Percentiles rank a stretch among this genome's conserved stretches.
Conservation (phyloP, 53 echinoderm and acorn worm species). For the Glandiceps talaboti region DNA sequence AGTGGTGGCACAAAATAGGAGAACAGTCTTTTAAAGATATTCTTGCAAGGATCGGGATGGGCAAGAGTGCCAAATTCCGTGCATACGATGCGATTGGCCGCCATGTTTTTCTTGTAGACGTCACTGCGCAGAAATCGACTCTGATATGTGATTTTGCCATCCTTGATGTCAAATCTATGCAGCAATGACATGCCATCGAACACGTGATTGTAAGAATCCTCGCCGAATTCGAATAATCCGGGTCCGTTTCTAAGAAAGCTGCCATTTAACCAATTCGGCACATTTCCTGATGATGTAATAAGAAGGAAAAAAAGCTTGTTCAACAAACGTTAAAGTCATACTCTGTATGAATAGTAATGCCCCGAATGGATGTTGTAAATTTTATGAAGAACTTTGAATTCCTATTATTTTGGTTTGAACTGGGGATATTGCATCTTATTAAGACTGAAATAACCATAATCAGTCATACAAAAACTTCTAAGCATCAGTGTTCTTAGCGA, state of each 20-base stretch:
- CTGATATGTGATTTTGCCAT: slow-evolving; percentile 37
- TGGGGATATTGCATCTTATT: too few species aligned
- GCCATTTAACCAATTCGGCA: slow-evolving; percentile 53
- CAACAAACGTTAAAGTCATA: too few species aligned
- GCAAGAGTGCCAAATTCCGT: slow-evolving; percentile 48
- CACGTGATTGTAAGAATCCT: slow-evolving; percentile 21
- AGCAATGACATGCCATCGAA: slow-evolving; percentile 57
- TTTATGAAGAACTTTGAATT: too few species aligned
- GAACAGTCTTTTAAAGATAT: slow-evolving; percentile 45
- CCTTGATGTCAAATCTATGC: slow-evolving; percentile 43
- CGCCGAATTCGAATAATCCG: slow-evolving; percentile 38
- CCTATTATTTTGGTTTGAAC: too few species aligned
- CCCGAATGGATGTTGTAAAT: too few species aligned
- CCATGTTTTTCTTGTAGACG: slow-evolving; percentile 37
- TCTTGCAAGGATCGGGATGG: slow-evolving; percentile 80
- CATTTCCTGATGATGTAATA: slow-evolving; percentile 20
- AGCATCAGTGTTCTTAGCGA: too few species aligned
- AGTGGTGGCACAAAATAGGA: slow-evolving; percentile 27
- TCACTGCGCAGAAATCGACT: slow-evolving; percentile 50
- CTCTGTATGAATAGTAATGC: too few species aligned
- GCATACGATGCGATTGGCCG: slow-evolving; percentile 48
- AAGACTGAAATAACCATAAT: too few species aligned
- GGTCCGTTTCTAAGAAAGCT: slow-evolving; percentile 56
- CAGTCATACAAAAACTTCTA: too few species aligned
- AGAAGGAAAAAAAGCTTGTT: too few species aligned